Evolutionary conservation across 2,797 vertebrate genomes (phyloP).

Genomic region (Hippoglossus hippoglossus): DNA sequence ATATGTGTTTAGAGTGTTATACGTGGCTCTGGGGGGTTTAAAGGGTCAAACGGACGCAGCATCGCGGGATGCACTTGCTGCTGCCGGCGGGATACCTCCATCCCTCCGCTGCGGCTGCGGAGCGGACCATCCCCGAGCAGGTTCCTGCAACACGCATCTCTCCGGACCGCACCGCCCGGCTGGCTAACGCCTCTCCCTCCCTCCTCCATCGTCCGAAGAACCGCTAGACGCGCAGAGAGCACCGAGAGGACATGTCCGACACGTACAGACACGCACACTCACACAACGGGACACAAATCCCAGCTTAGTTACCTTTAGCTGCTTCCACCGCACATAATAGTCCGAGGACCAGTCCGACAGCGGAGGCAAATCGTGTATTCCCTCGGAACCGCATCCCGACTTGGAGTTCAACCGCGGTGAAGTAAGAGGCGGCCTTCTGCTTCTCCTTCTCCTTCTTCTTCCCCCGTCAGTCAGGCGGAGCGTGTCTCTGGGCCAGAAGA

Average conservation of each 20-base stretch:
- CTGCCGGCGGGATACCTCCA: slow-evolving; percentile 53
- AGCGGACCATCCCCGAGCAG: slow-evolving; percentile 68
- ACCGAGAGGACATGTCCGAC: slow-evolving; percentile 5
- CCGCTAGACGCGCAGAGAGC: too few species aligned
- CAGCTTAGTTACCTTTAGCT: slow-evolving; percentile 85
- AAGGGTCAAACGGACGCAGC: neutral
- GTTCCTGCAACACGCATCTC: slow-evolving; percentile 64
- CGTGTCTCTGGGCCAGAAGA: slow-evolving; percentile 53
- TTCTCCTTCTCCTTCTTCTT: slow-evolving; percentile 34
- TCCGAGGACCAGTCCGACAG: slow-evolving; percentile 84
- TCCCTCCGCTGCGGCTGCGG: slow-evolving; percentile 65
- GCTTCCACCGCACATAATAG: slow-evolving; percentile 84
- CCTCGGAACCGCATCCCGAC: slow-evolving; percentile 85
- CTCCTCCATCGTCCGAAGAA: too few species aligned
- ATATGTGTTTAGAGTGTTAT: rapidly evolving
- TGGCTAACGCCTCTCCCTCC: too few species aligned
- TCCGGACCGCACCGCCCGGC: slow-evolving; percentile 16
- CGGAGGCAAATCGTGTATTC: slow-evolving; percentile 80
- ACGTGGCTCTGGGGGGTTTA: neutral
- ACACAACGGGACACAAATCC: slow-evolving; percentile 63
- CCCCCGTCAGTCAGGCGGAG: slow-evolving; percentile 48
- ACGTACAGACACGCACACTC: slow-evolving; percentile 1
- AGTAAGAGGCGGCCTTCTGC: slow-evolving; percentile 36
- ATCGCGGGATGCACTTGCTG: slow-evolving; percentile 68
- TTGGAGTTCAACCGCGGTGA: slow-evolving; percentile 65